Evolutionary conservation across 1,140 invertebrate species (phyloP).

Genomic region (Bombus picipes): DNA sequence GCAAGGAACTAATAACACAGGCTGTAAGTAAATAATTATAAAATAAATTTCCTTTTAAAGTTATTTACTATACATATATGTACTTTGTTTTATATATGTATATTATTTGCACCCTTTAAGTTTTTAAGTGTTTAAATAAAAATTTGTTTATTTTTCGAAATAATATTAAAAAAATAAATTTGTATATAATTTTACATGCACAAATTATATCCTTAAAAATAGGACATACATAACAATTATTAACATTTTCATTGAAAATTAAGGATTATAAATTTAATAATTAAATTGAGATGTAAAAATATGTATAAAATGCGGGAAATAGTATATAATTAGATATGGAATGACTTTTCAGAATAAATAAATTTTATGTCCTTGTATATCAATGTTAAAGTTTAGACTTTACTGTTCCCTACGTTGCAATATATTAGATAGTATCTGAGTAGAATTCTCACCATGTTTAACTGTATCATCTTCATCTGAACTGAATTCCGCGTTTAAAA

Average conservation of each 20-base stretch:
- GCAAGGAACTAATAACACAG: conserved; percentile 25
- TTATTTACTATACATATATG: conserved; percentile 5
- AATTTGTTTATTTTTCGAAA: not conserved
- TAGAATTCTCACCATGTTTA: conserved; percentile 75
- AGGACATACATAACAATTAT: not conserved
- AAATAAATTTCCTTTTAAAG: not conserved
- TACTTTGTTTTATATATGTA: not conserved
- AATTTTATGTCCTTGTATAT: conserved; percentile 2
- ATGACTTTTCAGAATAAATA: conserved; percentile 28
- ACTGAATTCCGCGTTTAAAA: conserved; percentile 79
- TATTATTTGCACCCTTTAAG: not conserved
- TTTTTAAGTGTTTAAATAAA: not conserved
- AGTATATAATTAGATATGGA: not conserved
- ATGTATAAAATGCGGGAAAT: not conserved
- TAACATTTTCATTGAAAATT: not conserved
- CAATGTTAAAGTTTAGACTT: conserved; percentile 1
- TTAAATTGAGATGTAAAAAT: conserved; percentile 15
- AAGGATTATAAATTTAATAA: not conserved
- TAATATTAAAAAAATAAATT: not conserved
- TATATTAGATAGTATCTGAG: conserved; percentile 79
- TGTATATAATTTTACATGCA: not conserved
- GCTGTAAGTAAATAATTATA: conserved; percentile 27
- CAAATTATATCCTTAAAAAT: not conserved
- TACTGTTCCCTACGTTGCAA: conserved; percentile 79
- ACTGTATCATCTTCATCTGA: conserved; percentile 78